phyloP scores from a whole-genome alignment of 35 echinoderm and acorn worm species.

The Nesometra sesokonis region DNA sequence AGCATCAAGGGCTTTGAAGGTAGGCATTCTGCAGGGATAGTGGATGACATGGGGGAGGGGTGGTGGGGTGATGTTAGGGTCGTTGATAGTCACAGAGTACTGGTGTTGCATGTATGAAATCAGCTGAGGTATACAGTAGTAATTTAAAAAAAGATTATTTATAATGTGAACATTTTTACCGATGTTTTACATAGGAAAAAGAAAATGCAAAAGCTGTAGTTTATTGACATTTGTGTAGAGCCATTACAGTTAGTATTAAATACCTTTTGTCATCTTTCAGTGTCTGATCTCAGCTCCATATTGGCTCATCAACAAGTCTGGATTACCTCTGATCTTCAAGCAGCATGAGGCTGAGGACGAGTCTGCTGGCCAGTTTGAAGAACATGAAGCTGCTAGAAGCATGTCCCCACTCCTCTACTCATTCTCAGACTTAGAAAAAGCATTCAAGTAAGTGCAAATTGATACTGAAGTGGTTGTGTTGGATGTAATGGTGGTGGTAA shows the following conservation, averaged over 20 bases:
- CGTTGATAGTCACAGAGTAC: too few species aligned
- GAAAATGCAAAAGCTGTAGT: too few species aligned
- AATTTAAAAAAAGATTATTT: too few species aligned
- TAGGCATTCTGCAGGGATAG: constrained; percentile 11
- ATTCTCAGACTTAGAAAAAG: constrained; percentile 34
- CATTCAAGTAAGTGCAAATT: constrained; percentile 35
- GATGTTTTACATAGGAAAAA: too few species aligned
- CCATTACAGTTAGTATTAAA: too few species aligned
- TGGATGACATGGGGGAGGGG: too few species aligned
- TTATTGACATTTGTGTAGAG: too few species aligned
- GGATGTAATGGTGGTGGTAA: too few species aligned
- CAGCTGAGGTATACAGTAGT: too few species aligned
- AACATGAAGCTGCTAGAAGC: constrained; percentile 81
- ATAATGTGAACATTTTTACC: too few species aligned
- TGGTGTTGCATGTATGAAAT: too few species aligned
- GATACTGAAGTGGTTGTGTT: neutral
- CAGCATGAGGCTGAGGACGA: constrained; percentile 53
- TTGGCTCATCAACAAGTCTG: constrained; percentile 93
- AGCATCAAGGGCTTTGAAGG: constrained; percentile 83
- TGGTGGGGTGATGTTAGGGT: constrained; percentile 42
- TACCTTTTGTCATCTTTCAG: constrained; percentile 26
- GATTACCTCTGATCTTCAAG: constrained; percentile 79
- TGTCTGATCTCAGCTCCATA: constrained; percentile 68
- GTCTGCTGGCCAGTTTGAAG: constrained; percentile 74
- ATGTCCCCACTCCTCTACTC: constrained; percentile 83